Evolutionary conservation across 2,113 vertebrate genomes (phyloP).

Genomic region (Steatornis caripensis): DNA sequence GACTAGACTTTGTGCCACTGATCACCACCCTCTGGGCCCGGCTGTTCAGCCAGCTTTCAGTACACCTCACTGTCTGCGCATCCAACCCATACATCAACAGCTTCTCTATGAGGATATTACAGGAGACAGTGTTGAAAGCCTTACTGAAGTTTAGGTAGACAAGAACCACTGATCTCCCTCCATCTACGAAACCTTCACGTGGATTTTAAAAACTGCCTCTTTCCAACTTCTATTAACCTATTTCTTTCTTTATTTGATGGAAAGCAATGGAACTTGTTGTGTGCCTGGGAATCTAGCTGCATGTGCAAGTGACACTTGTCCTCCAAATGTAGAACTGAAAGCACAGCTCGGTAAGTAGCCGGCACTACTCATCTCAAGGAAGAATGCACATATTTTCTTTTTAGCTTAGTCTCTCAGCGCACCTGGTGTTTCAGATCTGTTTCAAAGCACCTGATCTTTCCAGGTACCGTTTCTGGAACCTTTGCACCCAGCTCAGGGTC

Average conservation of each 20-base stretch:
- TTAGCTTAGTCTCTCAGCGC: neutral
- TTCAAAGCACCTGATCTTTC: neutral
- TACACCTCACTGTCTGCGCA: no score
- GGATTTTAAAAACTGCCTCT: neutral
- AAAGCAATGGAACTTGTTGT: neutral
- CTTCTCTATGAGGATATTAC: neutral
- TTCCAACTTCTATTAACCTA: neutral
- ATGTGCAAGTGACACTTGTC: neutral
- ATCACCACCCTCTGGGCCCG: neutral
- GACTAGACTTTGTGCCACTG: neutral
- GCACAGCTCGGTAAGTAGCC: neutral
- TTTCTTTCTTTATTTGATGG: neutral
- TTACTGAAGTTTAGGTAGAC: neutral
- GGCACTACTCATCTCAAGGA: neutral
- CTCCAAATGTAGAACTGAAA: neutral
- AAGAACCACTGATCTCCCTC: neutral
- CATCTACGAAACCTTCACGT: neutral
- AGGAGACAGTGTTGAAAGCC: neutral
- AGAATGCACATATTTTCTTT: neutral
- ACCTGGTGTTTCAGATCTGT: neutral
- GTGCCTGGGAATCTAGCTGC: neutral
- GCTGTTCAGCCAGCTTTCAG: no score
- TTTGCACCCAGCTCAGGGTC: neutral
- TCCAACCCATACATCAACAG: no score
- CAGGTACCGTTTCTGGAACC: neutral